Evolutionary conservation across 1,140 invertebrate genomes (phyloP).

Genomic region (Ditylenchus dipsaci): DNA sequence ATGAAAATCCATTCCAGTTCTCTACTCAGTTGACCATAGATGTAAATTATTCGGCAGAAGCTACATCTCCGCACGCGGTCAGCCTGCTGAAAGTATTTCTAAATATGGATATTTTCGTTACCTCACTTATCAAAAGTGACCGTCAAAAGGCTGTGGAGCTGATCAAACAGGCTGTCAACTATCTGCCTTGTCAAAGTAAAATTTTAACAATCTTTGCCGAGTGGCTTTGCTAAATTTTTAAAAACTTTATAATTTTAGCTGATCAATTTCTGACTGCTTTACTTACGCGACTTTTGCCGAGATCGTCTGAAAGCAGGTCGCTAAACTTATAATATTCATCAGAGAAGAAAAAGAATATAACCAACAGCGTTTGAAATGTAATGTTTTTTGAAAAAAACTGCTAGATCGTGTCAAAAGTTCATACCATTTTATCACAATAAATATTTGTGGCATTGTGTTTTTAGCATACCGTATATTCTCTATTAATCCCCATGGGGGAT

Average conservation of each 20-base stretch:
- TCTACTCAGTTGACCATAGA: background rate
- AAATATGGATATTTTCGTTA: slow-evolving; percentile 16
- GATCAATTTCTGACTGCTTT: slow-evolving; percentile 3
- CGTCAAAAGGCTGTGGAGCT: slow-evolving; percentile 15
- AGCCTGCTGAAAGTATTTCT: slow-evolving; percentile 20
- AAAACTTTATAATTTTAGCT: slow-evolving; percentile 6
- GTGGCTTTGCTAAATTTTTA: background rate
- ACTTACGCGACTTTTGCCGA: slow-evolving; percentile 13
- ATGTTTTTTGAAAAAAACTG: too few species aligned
- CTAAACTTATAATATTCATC: background rate
- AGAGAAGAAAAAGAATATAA: background rate
- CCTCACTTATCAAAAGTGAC: slow-evolving; percentile 9
- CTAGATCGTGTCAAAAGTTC: too few species aligned
- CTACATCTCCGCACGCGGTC: slow-evolving; percentile 15
- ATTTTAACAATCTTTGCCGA: background rate
- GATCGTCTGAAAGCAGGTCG: background rate
- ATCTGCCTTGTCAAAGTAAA: slow-evolving; percentile 13
- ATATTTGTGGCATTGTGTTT: too few species aligned
- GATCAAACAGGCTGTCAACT: slow-evolving; percentile 21
- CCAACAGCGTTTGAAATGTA: background rate
- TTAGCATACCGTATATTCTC: too few species aligned
- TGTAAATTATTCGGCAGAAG: slow-evolving; percentile 17
- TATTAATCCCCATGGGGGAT: too few species aligned
- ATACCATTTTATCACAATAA: too few species aligned
- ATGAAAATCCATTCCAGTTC: background rate